Percentiles rank a stretch among this genome's conserved stretches.
These are phyloP conservation scores for Avahi laniger DNA, from an alignment of 2,797 vertebrate species.

Conservation along the genomic window DNA sequence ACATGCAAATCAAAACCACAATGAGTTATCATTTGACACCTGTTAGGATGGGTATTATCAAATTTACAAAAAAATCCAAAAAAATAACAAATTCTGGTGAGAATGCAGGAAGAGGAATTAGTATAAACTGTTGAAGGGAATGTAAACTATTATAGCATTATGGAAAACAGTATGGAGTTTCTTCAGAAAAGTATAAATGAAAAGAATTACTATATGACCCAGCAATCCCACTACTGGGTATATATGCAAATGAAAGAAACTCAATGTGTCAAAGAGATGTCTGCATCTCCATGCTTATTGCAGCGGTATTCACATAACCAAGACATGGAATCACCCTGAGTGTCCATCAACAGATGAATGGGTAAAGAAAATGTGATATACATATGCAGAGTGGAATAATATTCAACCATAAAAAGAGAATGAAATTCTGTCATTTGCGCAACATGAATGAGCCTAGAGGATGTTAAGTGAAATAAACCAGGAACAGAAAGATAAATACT, in stretches of 20 bases:
- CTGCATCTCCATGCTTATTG: background rate
- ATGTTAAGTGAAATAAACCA: background rate
- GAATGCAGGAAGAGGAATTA: background rate
- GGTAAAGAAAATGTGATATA: background rate
- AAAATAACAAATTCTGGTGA: background rate
- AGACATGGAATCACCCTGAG: background rate
- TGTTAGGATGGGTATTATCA: background rate
- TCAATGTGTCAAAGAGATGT: background rate
- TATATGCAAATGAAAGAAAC: background rate
- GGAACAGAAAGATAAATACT: background rate
- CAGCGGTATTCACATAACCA: background rate
- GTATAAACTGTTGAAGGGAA: background rate
- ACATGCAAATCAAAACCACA: background rate
- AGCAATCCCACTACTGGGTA: background rate
- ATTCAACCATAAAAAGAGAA: background rate
- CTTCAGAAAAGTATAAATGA: background rate
- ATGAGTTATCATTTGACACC: background rate
- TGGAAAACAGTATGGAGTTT: background rate
- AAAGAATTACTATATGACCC: background rate
- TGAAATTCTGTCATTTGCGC: background rate
- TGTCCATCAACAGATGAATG: background rate
- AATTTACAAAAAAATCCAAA: background rate
- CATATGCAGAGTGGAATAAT: background rate
- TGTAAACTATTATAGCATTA: background rate
- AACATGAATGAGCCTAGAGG: background rate